Evolutionary conservation across 2,888 invertebrate species (phyloP).

Genomic region (Tipula confusa): DNA sequence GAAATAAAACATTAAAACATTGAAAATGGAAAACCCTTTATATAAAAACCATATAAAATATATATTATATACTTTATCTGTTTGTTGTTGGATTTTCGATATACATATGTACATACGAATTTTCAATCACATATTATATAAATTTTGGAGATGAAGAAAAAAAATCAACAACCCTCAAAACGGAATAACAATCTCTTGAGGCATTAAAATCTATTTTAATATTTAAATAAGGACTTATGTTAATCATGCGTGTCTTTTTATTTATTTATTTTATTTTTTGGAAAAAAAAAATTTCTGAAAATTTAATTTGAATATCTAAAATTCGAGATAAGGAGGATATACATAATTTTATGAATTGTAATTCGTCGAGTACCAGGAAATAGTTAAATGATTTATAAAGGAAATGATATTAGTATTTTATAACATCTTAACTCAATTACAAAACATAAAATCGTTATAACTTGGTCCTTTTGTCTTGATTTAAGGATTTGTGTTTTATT

Average conservation of each 20-base stretch:
- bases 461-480: too few relatives aligned
- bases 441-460: too few relatives aligned
- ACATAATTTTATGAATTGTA: background rate
- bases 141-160: background rate
- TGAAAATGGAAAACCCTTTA: too few relatives aligned
- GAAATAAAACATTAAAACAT: too few relatives aligned
- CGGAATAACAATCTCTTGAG: slow-evolving; percentile 25
- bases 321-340: too few relatives aligned
- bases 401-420: background rate
- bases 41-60: too few relatives aligned
- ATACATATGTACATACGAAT: background rate
- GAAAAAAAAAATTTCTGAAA: background rate
- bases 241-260: slow-evolving; percentile 25
- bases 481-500: too few relatives aligned
- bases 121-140: too few relatives aligned
- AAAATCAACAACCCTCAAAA: slow-evolving; percentile 3
- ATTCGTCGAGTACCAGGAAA: background rate
- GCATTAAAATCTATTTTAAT: slow-evolving; percentile 9
- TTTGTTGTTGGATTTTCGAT: background rate
- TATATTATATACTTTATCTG: background rate
- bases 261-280: background rate
- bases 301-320: slow-evolving; percentile 16
- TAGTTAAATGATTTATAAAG: background rate
- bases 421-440: too few relatives aligned
- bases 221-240: slow-evolving; percentile 25